Evolutionary conservation across 2,888 invertebrate species (phyloP).

Genomic region (Hyposoter dolosus): DNA sequence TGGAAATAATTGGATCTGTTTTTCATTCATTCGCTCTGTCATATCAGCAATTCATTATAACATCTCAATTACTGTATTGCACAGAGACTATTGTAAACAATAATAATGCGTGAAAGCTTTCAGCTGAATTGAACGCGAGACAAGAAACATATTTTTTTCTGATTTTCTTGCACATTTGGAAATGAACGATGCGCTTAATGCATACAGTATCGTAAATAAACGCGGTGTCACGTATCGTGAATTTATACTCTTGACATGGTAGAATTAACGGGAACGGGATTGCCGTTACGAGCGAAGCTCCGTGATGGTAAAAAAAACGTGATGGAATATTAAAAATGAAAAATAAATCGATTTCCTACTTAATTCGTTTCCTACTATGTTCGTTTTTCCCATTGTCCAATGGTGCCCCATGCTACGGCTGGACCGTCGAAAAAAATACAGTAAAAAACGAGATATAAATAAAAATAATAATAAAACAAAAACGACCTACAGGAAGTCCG

Average conservation of each 20-base stretch:
- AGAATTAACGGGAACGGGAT: conserved; percentile 35
- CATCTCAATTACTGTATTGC: conserved; percentile 16
- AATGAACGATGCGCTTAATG: conserved; percentile 39
- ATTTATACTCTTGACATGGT: conserved; percentile 31
- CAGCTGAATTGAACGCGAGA: conserved; percentile 52
- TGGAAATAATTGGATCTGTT: neutral
- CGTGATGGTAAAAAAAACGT: conserved; percentile 24
- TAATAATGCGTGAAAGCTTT: conserved; percentile 33
- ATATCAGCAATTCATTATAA: conserved; percentile 5
- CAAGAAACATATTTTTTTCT: conserved; percentile 4
- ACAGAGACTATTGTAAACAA: neutral
- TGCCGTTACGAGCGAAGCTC: conserved; percentile 21
- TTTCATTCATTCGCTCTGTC: neutral
- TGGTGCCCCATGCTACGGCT: conserved; percentile 4
- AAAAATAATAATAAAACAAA: conserved; percentile 27
- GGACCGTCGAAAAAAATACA: conserved; percentile 2
- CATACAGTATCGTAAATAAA: neutral
- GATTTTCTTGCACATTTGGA: conserved; percentile 25
- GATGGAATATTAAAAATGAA: conserved; percentile 11
- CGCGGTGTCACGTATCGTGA: neutral
- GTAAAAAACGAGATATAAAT: conserved; percentile 16
- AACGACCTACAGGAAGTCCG: conserved; percentile 76
- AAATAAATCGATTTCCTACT: conserved; percentile 16
- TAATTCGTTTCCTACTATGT: conserved; percentile 2
- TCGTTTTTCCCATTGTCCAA: conserved; percentile 10